Conservation (phyloP, 1,140 invertebrate genomes). For the Nasonia vitripennis region DNA sequence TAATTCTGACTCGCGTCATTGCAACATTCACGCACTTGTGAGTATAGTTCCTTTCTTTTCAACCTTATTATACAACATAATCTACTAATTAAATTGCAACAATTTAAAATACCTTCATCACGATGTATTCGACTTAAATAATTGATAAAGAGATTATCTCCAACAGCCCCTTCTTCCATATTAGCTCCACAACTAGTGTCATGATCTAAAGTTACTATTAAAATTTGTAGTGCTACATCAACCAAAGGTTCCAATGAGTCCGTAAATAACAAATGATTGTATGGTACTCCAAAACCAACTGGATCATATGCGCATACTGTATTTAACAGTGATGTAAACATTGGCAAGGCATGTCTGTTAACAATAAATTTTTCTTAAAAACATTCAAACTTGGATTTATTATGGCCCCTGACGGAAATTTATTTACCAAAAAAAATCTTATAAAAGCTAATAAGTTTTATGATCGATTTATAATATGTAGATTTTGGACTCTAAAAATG, state of each 20-base stretch:
- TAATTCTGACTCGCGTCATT: too few species aligned
- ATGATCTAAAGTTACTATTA: conserved; percentile 97
- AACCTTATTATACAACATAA: neutral
- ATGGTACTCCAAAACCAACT: conserved; percentile 96
- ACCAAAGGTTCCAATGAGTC: conserved; percentile 96
- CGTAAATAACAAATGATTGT: conserved; percentile 97
- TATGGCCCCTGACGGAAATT: neutral
- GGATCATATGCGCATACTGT: conserved; percentile 98
- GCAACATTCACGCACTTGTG: too few species aligned
- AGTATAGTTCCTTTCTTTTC: neutral
- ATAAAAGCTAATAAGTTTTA: too few species aligned
- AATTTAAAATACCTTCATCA: conserved; percentile 82
- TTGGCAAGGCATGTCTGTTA: conserved; percentile 90
- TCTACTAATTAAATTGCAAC: conserved; percentile 13
- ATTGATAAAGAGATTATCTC: conserved; percentile 98
- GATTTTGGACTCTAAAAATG: too few species aligned
- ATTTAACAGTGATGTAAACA: conserved; percentile 98
- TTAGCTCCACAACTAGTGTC: conserved; percentile 79
- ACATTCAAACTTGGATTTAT: conserved; percentile 32
- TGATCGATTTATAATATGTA: too few species aligned
- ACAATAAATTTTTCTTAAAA: conserved; percentile 42
- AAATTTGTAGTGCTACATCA: conserved; percentile 95
- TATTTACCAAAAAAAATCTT: too few species aligned
- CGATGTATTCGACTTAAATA: conserved; percentile 98
- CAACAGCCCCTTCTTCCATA: conserved; percentile 71